phyloP scores from a whole-genome alignment of 2,797 vertebrate genomes.

The Chiroxiphia lanceolata region DNA sequence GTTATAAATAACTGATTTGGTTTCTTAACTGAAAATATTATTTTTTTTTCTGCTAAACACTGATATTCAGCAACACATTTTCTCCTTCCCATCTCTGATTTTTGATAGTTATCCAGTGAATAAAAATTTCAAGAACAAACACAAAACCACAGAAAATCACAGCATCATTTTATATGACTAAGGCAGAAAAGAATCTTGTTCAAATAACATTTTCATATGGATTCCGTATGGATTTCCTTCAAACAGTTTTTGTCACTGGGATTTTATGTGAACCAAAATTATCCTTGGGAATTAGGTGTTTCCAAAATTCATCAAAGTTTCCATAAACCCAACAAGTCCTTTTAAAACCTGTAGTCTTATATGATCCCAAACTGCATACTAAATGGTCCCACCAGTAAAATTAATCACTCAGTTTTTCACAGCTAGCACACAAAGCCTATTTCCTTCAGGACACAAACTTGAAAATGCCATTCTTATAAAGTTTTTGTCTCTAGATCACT shows the following conservation, averaged over 20 bases:
- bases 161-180: background rate
- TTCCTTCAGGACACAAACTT: background rate
- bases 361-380: background rate
- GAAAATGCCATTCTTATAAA: background rate
- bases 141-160: background rate
- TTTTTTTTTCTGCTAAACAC: background rate
- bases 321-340: background rate
- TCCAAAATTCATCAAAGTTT: background rate
- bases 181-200: background rate
- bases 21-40: background rate
- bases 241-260: background rate
- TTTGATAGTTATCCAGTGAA: background rate
- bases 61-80: background rate
- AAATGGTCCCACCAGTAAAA: background rate
- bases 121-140: background rate
- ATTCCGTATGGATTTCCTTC: background rate
- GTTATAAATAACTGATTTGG: background rate
- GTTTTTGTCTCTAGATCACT: background rate
- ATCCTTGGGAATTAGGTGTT: background rate
- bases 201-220: background rate
- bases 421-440: background rate
- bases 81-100: background rate
- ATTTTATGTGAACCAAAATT: background rate
- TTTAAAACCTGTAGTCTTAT: background rate
- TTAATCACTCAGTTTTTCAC: background rate